These are phyloP conservation scores for cat (Felis catus) DNA, from an alignment of 2,113 vertebrate species.

Conservation along the genomic window F.catus_Fca126_mat1.0 CM031428.1:56543501-56544000, in stretches of 20 bases:
- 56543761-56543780: background rate
- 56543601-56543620: background rate
- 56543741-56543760: background rate
- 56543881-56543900: background rate
- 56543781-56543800: background rate
- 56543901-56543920: background rate
- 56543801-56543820: background rate
- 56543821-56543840: background rate
- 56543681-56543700: background rate
- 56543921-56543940: background rate
- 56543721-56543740: fast-evolving
- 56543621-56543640: background rate
- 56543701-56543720: background rate
- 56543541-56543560: background rate
- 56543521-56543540: background rate
- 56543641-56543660: background rate
- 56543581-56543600: background rate
- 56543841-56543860: background rate
- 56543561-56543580: background rate
- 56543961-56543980: background rate
- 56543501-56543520: background rate
- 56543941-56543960: background rate
- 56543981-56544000: background rate
- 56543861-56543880: background rate
- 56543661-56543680: background rate